phyloP scores from a whole-genome alignment of 30 jellyfish, hydroid and myxozoan genomes.

The Turritopsis rubra region DNA sequence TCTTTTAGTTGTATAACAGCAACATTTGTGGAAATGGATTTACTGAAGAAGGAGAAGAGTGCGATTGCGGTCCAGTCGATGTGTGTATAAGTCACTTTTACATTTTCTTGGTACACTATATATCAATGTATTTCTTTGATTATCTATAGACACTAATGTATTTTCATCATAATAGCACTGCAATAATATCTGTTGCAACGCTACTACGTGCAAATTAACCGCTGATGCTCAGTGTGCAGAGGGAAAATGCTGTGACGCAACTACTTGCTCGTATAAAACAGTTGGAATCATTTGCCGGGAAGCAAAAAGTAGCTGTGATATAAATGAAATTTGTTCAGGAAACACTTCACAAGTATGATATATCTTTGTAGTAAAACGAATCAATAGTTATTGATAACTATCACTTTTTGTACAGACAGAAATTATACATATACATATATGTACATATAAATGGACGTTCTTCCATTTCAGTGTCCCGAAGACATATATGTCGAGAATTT shows the following conservation, averaged over 20 bases:
- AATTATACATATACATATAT: no score
- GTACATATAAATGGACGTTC: not conserved
- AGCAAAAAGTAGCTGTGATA: not conserved
- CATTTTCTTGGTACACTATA: not conserved
- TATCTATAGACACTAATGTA: not conserved
- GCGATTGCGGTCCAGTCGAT: conserved; percentile 18
- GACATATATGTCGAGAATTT: not conserved
- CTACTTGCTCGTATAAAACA: not conserved
- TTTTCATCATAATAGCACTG: not conserved
- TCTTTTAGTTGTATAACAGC: not conserved
- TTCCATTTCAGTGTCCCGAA: not conserved
- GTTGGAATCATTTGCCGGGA: not conserved
- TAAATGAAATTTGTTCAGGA: conserved; percentile 8
- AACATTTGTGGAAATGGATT: not conserved
- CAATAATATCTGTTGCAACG: not conserved
- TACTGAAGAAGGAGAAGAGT: not conserved
- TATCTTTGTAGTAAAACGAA: no score
- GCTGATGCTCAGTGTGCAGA: not conserved
- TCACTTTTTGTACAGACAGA: no score
- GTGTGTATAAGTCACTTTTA: not conserved
- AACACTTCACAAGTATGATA: not conserved
- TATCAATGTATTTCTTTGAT: not conserved
- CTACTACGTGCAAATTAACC: not conserved
- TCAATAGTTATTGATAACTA: no score
- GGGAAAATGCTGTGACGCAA: conserved; percentile 2